Base-by-base conservation (phyloP, 2,888 invertebrate genomes). In the Arrhopalites spinosus region DNA sequence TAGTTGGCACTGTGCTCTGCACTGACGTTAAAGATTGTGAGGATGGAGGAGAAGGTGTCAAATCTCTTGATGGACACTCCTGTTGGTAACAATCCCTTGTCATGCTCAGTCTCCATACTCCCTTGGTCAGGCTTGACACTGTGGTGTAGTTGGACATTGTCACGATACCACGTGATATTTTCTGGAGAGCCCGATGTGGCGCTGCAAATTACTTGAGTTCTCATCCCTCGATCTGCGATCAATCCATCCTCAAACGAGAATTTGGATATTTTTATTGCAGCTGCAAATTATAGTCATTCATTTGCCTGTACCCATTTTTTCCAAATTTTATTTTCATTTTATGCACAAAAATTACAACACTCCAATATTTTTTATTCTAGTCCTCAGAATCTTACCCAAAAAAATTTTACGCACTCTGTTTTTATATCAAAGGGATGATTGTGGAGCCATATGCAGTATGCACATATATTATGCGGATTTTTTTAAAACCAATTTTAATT, bases 41-140 rank as follows among this genome's bases (percentile, higher is more conserved):
- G 86, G 83, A 88, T 88, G 85, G 88, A 88, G 84, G 88, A 88
- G 85, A 88, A 89, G 85, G 88, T 88, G 85, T 88, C 88, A 86
- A 89, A 87, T 86, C 89, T 88, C 83, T 88, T 87, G 84, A 88
- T 86, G 85, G 87, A 88, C 84, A 88, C 87, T 84, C 86, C 85
- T 84, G 84, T 59, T 11, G 3, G 36, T 36, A 36, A 36, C 11
- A 36, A 36, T 36, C 15, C 7, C 15, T 53, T 53, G 53, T 23
- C 59, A 25, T 27, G 13, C 15, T 59, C 59, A 1, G 23, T 11
- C 15, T 27, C 59, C 27, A 25, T 27, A 1, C 25, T 25, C 15
- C 59, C 59, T 5, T 20, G 64, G 30, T 30, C 17, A 15, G 20
- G 30, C 27, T 30, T 64, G 27, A n/a, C 17, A 50, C n/a, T 50